These are phyloP conservation scores for Phaethornis superciliosus DNA, from an alignment of 2,113 vertebrate species.

Conservation along the genomic window DNA sequence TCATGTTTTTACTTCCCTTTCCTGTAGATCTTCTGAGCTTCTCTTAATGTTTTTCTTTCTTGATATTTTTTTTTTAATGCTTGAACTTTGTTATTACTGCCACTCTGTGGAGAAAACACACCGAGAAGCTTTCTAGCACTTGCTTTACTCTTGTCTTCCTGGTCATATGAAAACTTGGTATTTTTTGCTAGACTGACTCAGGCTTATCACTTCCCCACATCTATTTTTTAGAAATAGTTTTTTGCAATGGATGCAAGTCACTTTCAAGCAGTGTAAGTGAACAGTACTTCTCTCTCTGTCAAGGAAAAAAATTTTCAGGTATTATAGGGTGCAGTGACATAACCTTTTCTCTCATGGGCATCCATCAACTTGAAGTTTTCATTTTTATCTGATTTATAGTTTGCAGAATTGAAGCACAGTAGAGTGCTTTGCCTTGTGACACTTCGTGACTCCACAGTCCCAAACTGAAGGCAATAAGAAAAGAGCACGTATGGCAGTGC, in stretches of 20 bases:
- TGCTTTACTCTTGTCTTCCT: neutral
- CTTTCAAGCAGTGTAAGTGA: neutral
- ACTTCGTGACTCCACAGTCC: neutral
- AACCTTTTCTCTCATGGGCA: neutral
- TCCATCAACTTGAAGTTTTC: neutral
- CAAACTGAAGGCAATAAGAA: neutral
- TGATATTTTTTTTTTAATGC: neutral
- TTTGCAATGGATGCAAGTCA: neutral
- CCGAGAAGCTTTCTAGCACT: neutral
- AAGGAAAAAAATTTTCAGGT: neutral
- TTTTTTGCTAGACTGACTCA: neutral
- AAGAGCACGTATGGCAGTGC: neutral
- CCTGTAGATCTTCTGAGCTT: neutral
- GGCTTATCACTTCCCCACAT: neutral
- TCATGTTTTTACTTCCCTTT: neutral
- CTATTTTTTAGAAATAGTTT: neutral
- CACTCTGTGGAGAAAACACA: neutral
- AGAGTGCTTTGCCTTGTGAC: neutral
- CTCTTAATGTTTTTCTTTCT: accelerated
- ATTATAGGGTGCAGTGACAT: neutral
- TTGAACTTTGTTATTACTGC: neutral
- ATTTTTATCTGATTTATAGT: neutral
- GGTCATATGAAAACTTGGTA: neutral
- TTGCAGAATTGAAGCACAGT: neutral
- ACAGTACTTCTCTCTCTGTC: neutral